Conservation (phyloP, 2,888 invertebrate species). For the Phyllotreta cruciferae region DNA sequence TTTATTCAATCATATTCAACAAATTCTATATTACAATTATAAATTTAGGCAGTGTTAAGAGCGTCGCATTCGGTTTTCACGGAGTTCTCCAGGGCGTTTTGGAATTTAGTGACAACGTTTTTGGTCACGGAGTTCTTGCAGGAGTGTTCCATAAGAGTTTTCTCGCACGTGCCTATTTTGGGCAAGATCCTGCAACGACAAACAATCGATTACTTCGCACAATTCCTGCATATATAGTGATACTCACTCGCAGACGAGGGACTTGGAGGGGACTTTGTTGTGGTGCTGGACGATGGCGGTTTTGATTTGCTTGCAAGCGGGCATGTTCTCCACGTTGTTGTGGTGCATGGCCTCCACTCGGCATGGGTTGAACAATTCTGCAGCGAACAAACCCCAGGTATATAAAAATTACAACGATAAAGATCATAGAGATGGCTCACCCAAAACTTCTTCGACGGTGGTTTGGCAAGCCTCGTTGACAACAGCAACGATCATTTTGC, state of each 20-base stretch:
- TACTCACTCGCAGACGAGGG: slow-evolving; percentile 37
- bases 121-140: slow-evolving; percentile 37
- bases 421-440: no score
- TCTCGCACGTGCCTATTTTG: slow-evolving; percentile 23
- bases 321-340: slow-evolving; percentile 17
- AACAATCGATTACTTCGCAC: neutral
- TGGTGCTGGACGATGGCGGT: slow-evolving; percentile 24
- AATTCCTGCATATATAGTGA: no score
- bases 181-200: slow-evolving; percentile 28
- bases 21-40: no score
- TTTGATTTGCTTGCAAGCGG: slow-evolving; percentile 25
- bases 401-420: no score
- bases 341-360: neutral
- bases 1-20: no score
- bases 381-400: no score
- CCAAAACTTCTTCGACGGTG: slow-evolving; percentile 39
- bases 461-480: slow-evolving; percentile 34
- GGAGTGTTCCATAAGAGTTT: slow-evolving; percentile 27
- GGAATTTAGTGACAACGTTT: slow-evolving; percentile 24
- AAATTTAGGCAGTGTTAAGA: slow-evolving; percentile 21
- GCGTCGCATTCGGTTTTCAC: slow-evolving; percentile 31
- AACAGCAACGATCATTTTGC: slow-evolving; percentile 25
- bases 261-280: slow-evolving; percentile 32
- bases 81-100: slow-evolving; percentile 29
- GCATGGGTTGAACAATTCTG: slow-evolving; percentile 39